Percentiles rank a stretch among this genome's conserved stretches.
Conservation (phyloP, 1,140 invertebrate species). For the Sitobion miscanthi region DNA sequence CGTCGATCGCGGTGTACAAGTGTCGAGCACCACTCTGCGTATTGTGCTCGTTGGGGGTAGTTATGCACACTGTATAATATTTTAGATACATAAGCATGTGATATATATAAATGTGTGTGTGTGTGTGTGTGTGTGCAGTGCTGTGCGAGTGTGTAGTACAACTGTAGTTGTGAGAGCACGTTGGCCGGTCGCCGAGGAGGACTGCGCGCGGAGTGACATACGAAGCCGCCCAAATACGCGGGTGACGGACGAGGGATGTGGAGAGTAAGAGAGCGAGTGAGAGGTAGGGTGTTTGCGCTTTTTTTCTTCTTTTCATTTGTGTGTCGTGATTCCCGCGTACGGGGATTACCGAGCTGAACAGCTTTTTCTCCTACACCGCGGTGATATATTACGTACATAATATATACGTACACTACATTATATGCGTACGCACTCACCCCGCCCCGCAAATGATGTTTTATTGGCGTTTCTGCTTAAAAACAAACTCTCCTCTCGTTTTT, state of each 20-base stretch:
- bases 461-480: slow-evolving; percentile 53
- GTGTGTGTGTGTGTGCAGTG: not conserved
- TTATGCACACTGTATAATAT: not conserved
- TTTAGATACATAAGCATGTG: not conserved
- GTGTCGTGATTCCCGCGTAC: slow-evolving; percentile 10
- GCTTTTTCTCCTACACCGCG: not conserved
- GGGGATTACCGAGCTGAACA: slow-evolving; percentile 24
- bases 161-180: not conserved
- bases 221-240: not conserved
- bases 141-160: too few relatives aligned
- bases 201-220: not conserved
- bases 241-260: too few relatives aligned
- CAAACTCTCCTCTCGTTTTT: slow-evolving; percentile 33
- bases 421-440: not conserved
- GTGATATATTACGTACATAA: not conserved
- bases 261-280: not conserved
- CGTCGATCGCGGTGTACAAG: slow-evolving; percentile 15
- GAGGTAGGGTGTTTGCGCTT: not conserved
- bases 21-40: slow-evolving; percentile 41
- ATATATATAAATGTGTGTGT: too few relatives aligned
- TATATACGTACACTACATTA: not conserved
- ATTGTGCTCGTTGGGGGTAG: slow-evolving; percentile 13
- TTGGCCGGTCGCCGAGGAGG: not conserved
- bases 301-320: slow-evolving; percentile 3
- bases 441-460: slow-evolving; percentile 47